Conservation (phyloP, 2,113 vertebrate genomes). For the Amphiprion percula region DNA sequence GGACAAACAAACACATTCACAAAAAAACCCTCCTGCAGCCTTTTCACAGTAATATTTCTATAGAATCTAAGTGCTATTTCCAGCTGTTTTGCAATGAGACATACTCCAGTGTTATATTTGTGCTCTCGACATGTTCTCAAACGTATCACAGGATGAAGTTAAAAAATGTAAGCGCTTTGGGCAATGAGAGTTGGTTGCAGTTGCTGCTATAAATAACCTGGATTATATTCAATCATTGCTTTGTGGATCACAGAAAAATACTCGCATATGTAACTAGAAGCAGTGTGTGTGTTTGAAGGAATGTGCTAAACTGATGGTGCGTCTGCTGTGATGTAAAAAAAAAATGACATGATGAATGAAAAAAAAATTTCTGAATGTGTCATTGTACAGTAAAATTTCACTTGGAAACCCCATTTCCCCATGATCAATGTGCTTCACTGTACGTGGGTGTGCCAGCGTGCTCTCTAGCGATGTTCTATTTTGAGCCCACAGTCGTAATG, state of each 20-base stretch:
- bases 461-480: slow-evolving; percentile 75
- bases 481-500: slow-evolving; percentile 60
- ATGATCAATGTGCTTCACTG: slow-evolving; percentile 16
- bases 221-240: slow-evolving; percentile 7
- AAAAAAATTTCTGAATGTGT: slow-evolving; percentile 20
- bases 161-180: background rate
- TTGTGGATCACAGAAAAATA: slow-evolving; percentile 4
- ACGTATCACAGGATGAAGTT: background rate
- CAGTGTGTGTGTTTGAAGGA: background rate
- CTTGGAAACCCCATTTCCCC: slow-evolving; percentile 34
- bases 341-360: slow-evolving; percentile 15
- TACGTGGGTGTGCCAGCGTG: background rate
- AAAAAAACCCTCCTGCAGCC: slow-evolving; percentile 6
- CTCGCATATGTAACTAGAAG: slow-evolving; percentile 3
- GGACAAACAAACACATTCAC: slow-evolving; percentile 17
- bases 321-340: slow-evolving; percentile 30
- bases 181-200: background rate
- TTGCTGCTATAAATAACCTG: slow-evolving; percentile 17
- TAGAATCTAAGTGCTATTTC: background rate
- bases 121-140: background rate
- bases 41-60: slow-evolving; percentile 6
- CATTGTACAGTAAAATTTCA: slow-evolving; percentile 10
- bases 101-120: background rate
- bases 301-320: slow-evolving; percentile 12
- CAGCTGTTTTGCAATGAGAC: slow-evolving; percentile 8